Conservation (phyloP, 1,140 invertebrate species). For the Danaus melanippus region DNA sequence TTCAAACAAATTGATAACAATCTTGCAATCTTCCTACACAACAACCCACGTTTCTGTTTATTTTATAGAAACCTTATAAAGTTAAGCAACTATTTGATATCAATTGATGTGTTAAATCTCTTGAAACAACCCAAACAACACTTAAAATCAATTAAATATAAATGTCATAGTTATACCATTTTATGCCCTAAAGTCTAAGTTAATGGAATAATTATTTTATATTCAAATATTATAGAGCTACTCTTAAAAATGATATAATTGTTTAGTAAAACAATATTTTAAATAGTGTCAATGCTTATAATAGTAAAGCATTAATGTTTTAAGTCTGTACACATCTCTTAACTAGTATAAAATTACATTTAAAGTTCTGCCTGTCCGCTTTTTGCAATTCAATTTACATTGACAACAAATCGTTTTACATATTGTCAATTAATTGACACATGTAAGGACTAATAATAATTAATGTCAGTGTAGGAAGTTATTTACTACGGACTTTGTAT, state of each 20-base stretch:
- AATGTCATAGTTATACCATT: too few species aligned
- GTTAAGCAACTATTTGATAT: constrained; percentile 17
- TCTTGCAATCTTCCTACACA: constrained; percentile 17
- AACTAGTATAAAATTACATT: neutral
- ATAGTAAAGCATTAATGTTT: too few species aligned
- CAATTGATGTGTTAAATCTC: constrained; percentile 17
- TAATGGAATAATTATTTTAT: too few species aligned
- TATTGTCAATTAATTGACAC: constrained; percentile 45
- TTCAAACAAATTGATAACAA: constrained; percentile 19
- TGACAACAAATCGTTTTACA: constrained; percentile 39
- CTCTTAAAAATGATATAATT: too few species aligned
- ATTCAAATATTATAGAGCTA: too few species aligned
- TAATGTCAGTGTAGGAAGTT: constrained; percentile 41
- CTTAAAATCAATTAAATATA: constrained; percentile 1
- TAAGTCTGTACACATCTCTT: too few species aligned
- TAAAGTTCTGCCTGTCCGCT: constrained; percentile 7
- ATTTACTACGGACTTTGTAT: constrained; percentile 15
- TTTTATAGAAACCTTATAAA: constrained; percentile 11
- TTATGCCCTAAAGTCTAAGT: too few species aligned
- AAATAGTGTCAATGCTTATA: too few species aligned
- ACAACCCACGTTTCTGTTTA: constrained; percentile 13
- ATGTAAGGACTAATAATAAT: constrained; percentile 42
- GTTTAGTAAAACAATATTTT: too few species aligned
- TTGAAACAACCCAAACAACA: constrained; percentile 4
- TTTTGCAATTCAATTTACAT: constrained; percentile 17